A percentile compares a stretch with the other conserved stretches of the same genome.
These are phyloP conservation scores for Hymenopus coronatus DNA, from an alignment of 2,888 invertebrate genomes.

Conservation along the genomic window DNA sequence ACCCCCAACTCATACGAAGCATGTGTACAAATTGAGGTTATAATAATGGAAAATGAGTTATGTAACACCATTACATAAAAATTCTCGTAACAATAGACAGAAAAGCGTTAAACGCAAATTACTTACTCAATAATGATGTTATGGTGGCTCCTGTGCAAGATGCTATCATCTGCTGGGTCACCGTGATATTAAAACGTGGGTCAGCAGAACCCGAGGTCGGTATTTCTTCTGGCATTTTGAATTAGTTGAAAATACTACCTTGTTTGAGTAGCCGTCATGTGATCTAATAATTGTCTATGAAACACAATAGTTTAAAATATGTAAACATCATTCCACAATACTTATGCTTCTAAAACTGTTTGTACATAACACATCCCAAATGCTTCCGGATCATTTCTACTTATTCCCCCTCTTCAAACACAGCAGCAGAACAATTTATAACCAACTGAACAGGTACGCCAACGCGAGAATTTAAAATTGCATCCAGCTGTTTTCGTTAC, in stretches of 20 bases:
- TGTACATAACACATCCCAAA: too few relatives aligned
- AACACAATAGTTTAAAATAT: background rate
- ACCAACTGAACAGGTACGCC: too few relatives aligned
- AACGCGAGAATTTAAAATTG: too few relatives aligned
- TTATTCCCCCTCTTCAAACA: too few relatives aligned
- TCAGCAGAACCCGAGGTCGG: constrained; percentile 46
- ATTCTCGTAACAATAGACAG: background rate
- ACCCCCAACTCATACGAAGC: too few relatives aligned
- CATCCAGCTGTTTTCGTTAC: too few relatives aligned
- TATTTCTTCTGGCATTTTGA: background rate
- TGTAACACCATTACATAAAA: background rate
- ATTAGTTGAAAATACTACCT: background rate
- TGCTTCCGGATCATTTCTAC: too few relatives aligned
- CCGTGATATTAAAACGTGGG: constrained; percentile 72
- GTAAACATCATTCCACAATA: background rate
- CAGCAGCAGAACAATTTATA: too few relatives aligned
- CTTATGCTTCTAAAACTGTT: too few relatives aligned
- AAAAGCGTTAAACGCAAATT: background rate
- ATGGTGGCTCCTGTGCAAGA: constrained; percentile 85
- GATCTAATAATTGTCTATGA: background rate
- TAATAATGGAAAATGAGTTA: constrained; percentile 15
- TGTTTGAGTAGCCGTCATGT: background rate
- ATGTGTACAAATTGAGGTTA: background rate
- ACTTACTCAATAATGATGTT: constrained; percentile 83
- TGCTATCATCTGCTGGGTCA: constrained; percentile 78